Conservation (phyloP, 2,113 vertebrate genomes). For the Boulengeromyrus knoepffleri region DNA sequence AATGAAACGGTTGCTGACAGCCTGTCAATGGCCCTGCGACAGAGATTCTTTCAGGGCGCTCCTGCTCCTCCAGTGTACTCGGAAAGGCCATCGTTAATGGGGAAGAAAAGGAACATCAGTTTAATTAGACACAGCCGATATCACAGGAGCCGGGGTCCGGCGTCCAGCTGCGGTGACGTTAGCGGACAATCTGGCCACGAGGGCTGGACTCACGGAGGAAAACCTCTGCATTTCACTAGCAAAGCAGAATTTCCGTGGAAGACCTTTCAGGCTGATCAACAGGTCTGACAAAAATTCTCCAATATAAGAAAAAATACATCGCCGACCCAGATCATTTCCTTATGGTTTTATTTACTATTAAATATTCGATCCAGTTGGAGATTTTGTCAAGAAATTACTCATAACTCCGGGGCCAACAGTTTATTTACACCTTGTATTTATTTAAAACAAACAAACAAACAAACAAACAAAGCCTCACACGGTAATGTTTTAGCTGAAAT, state of each 20-base stretch:
- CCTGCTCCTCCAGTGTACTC: not conserved
- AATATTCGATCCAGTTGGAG: not conserved
- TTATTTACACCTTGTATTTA: not conserved
- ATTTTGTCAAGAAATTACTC: not conserved
- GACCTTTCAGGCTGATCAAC: not conserved
- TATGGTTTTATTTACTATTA: not conserved
- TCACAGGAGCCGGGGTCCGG: not conserved
- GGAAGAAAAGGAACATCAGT: conserved; percentile 6
- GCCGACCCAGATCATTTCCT: not conserved
- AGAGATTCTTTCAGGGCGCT: not conserved
- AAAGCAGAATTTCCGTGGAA: not conserved
- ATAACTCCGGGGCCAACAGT: not conserved
- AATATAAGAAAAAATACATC: not conserved
- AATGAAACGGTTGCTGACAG: conserved; percentile 33
- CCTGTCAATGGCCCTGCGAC: conserved; percentile 19
- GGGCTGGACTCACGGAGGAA: not conserved
- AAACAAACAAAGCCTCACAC: not conserved
- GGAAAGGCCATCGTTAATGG: conserved; percentile 17
- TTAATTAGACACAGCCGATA: conserved; percentile 7
- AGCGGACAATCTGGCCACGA: not conserved
- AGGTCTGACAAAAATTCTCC: not conserved
- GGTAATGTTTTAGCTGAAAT: conserved; percentile 9
- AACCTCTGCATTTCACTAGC: not conserved
- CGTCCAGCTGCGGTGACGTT: not conserved
- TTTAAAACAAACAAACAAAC: not conserved